phyloP scores from a whole-genome alignment of 1,140 invertebrate genomes.

The Tetraneura akinire region DNA sequence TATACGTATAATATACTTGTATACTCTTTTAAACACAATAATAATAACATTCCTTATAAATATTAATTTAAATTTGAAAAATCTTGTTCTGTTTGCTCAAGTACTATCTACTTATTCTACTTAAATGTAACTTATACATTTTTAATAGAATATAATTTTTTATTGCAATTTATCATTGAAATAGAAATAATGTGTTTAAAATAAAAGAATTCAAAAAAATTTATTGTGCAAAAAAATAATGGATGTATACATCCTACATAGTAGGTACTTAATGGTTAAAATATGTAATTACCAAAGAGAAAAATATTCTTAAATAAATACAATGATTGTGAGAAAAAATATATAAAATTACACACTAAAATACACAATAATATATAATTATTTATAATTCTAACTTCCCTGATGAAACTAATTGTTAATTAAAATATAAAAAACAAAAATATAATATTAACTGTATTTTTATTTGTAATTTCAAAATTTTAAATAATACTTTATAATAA shows the following conservation, averaged over 20 bases:
- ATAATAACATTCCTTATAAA: too few species aligned
- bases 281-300: neutral
- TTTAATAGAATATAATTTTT: too few species aligned
- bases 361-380: neutral
- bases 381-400: neutral
- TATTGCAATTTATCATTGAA: too few species aligned
- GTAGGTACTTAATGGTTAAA: too few species aligned
- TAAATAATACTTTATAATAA: neutral
- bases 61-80: too few species aligned
- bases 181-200: too few species aligned
- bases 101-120: too few species aligned
- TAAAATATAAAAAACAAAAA: neutral
- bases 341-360: neutral
- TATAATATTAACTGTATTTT: neutral
- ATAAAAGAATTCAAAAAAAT: too few species aligned
- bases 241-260: neutral
- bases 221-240: neutral
- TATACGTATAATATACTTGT: too few species aligned
- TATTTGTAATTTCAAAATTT: neutral
- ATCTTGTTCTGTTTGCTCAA: too few species aligned
- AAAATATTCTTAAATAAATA: neutral
- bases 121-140: too few species aligned
- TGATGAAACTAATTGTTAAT: neutral
- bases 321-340: neutral
- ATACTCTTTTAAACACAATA: too few species aligned